Evolutionary conservation across 2,888 invertebrate species (phyloP).

Genomic region (Pemphredon lugubris): DNA sequence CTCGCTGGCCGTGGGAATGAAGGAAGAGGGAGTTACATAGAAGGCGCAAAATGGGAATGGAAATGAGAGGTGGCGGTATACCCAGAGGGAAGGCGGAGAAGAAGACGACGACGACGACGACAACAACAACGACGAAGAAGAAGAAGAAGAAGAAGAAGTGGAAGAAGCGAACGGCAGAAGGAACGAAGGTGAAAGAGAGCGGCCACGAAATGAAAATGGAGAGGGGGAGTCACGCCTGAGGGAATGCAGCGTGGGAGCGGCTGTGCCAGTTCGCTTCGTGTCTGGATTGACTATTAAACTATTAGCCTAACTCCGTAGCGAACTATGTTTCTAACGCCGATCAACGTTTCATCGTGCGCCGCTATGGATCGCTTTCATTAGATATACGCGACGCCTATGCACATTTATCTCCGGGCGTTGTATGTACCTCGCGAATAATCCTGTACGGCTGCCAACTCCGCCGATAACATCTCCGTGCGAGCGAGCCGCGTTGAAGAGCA

Average conservation of each 20-base stretch:
- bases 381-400: too few relatives aligned
- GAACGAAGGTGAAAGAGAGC: constrained; percentile 61
- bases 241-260: constrained; percentile 80
- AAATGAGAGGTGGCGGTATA: constrained; percentile 54
- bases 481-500: too few relatives aligned
- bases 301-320: constrained; percentile 51
- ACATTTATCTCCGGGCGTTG: too few relatives aligned
- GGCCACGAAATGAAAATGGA: constrained; percentile 31
- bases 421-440: too few relatives aligned
- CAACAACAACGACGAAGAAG: too few relatives aligned
- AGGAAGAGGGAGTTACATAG: constrained; percentile 50
- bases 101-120: constrained; percentile 28
- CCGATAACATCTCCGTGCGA: too few relatives aligned
- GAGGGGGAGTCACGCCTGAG: constrained; percentile 76
- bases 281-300: constrained; percentile 71
- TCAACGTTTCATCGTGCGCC: not conserved
- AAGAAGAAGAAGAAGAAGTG: constrained; percentile 29
- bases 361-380: not conserved
- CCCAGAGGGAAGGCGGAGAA: constrained; percentile 39
- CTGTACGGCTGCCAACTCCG: too few relatives aligned
- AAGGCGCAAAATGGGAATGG: constrained; percentile 70
- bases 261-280: constrained; percentile 65
- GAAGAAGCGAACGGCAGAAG: constrained; percentile 48
- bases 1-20: constrained; percentile 67
- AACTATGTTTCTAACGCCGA: constrained; percentile 13